A percentile compares a stretch with the other conserved stretches of the same genome.
Conservation (phyloP, 2,113 vertebrate species). For the Bujurquina vittata region DNA sequence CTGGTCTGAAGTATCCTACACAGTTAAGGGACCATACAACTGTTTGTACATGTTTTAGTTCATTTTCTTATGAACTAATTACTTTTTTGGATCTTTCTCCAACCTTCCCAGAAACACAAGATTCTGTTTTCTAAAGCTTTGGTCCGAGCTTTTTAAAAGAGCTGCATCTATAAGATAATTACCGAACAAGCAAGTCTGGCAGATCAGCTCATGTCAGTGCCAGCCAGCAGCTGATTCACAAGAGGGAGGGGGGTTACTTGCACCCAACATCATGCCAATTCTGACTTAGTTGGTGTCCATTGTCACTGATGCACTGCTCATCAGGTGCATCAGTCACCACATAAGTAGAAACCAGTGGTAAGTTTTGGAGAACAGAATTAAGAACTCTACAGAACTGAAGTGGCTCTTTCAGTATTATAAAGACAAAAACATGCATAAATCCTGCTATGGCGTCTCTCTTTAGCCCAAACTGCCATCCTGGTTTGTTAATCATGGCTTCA, state of each 20-base stretch:
- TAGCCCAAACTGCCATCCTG: not conserved
- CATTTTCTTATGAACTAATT: not conserved
- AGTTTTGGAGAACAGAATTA: not conserved
- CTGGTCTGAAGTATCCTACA: not conserved
- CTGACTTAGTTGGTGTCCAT: not conserved
- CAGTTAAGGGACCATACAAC: not conserved
- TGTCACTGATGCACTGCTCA: no score
- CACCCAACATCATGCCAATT: no score
- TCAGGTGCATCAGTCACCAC: not conserved
- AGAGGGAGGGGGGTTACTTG: no score
- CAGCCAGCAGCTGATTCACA: not conserved
- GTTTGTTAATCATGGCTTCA: not conserved
- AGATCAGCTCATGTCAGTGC: no score
- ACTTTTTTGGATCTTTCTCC: not conserved
- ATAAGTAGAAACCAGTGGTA: not conserved
- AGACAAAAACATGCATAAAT: conserved; percentile 25
- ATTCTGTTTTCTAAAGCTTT: not conserved
- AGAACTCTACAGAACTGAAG: not conserved
- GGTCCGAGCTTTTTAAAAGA: not conserved
- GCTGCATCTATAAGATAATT: not conserved
- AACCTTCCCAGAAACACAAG: not conserved
- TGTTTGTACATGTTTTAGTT: conserved; percentile 31
- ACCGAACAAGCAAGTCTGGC: no score
- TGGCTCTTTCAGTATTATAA: not conserved
- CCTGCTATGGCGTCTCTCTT: not conserved